Evolutionary conservation across 53 echinoderm and acorn worm species (phyloP), one percentile per base, ranked within the genome.

Genomic region (Holothuria scabra): DNA sequence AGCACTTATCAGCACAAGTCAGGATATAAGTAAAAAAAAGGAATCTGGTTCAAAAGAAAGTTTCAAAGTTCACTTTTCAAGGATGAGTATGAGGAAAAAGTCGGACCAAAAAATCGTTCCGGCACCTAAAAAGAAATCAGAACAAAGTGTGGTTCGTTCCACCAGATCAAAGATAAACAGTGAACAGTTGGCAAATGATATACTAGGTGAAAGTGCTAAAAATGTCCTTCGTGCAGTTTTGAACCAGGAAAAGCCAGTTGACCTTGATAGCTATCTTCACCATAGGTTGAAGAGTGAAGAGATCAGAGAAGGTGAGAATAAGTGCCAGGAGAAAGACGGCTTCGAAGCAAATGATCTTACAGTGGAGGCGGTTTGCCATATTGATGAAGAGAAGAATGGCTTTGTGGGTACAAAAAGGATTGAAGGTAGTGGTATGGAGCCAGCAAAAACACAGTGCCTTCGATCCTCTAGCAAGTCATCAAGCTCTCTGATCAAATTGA

Each of bases 71-170:
- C 44, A 46, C 24, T 48, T 18, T 25, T 12, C 44, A 21, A 71
- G 71, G 44, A 71, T 71, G 71, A 71, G 71, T 48, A 71, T 71
- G 71, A 71, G 71, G 19, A 8, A 12, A 13, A 38, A 20, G 46
- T 5, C 13, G 7, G 44, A 71, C 22, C 22, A 23, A 19, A 71
- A 71, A 23, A 71, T 25, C 5, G 44, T n/a, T 41, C 71, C 23
- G 4, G 71, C 71, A 5, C 71, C 19, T 46, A 71, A 46, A 26
- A 71, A 41, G 71, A 22, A 48, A 33, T 21, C 10, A n/a, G 44
- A 71, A 2, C 44, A 71, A 20, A 23, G 18, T 23, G 24, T 25
- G 8, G 22, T 41, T 12, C 38, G 71, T 22, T 48, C 71, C 41
- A 71, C 71, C 26, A 41, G 71, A 8, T 71, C 71, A 10, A 48